phyloP scores from a whole-genome alignment of 2,113 vertebrate genomes.

The Oophaga pumilio region DNA sequence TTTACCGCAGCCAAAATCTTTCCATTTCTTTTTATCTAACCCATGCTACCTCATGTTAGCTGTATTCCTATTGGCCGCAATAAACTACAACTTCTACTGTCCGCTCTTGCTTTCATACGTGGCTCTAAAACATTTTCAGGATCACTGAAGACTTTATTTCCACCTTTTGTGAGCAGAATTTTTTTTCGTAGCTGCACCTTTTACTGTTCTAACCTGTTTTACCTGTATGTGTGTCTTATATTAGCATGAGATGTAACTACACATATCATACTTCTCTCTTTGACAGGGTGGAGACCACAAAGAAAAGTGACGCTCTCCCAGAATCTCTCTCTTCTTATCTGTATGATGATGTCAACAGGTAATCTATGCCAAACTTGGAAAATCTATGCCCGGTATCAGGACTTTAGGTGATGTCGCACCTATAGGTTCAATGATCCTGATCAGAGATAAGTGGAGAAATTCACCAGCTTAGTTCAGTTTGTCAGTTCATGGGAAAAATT shows the following conservation, averaged over 20 bases:
- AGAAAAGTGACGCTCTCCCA: background rate
- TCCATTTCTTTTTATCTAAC: background rate
- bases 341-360: conserved; percentile 41
- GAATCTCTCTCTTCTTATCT: conserved; percentile 32
- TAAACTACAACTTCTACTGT: background rate
- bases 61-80: background rate
- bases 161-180: background rate
- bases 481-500: no score
- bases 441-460: background rate
- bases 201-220: background rate
- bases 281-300: conserved; percentile 7
- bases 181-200: background rate
- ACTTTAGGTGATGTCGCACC: background rate
- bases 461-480: background rate
- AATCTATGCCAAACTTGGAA: background rate
- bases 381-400: background rate
- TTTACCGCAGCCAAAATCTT: no score
- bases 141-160: background rate
- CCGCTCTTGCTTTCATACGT: no score
- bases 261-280: background rate
- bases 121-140: no score
- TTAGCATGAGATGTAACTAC: background rate
- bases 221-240: background rate
- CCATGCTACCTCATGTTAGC: background rate
- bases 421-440: background rate